Evolutionary conservation across 2,888 invertebrate species (phyloP).

Genomic region (Himalopsyche tibetana): DNA sequence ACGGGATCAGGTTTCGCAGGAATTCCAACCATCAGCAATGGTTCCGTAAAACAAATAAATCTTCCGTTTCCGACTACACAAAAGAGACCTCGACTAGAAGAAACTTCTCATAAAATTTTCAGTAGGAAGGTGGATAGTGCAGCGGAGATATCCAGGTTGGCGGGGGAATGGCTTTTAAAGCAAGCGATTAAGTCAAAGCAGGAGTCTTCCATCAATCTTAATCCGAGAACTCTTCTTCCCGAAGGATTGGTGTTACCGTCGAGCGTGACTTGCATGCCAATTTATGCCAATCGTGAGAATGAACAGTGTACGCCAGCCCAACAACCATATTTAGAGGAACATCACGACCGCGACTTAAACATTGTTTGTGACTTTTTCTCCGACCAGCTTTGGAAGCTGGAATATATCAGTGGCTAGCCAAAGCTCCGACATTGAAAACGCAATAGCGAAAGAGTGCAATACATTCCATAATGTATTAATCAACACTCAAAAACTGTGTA

Average conservation of each 20-base stretch:
- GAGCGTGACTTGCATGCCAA: conserved; percentile 73
- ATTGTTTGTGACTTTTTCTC: conserved; percentile 77
- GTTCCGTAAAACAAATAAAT: conserved; percentile 52
- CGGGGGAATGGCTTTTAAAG: conserved; percentile 63
- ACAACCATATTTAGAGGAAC: conserved; percentile 63
- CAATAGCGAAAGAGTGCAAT: no score
- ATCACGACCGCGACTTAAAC: conserved; percentile 74
- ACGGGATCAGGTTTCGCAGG: conserved; percentile 24
- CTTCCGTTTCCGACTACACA: conserved; percentile 64
- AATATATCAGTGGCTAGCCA: conserved; percentile 71
- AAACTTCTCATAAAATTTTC: conserved; percentile 55
- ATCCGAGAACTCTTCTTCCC: conserved; percentile 69
- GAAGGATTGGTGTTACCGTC: conserved; percentile 72
- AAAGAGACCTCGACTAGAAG: conserved; percentile 64
- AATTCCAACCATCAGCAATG: conserved; percentile 41
- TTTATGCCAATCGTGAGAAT: conserved; percentile 68
- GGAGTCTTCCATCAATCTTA: conserved; percentile 67
- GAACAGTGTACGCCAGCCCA: neutral
- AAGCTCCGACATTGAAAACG: conserved; percentile 27
- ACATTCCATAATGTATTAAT: no score
- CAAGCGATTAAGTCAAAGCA: conserved; percentile 68
- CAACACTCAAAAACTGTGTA: no score
- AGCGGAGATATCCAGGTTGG: conserved; percentile 63
- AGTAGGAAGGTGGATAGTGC: conserved; percentile 52
- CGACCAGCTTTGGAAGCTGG: conserved; percentile 78